phyloP scores from a whole-genome alignment of 2,797 vertebrate genomes.

The Prionace glauca region DNA sequence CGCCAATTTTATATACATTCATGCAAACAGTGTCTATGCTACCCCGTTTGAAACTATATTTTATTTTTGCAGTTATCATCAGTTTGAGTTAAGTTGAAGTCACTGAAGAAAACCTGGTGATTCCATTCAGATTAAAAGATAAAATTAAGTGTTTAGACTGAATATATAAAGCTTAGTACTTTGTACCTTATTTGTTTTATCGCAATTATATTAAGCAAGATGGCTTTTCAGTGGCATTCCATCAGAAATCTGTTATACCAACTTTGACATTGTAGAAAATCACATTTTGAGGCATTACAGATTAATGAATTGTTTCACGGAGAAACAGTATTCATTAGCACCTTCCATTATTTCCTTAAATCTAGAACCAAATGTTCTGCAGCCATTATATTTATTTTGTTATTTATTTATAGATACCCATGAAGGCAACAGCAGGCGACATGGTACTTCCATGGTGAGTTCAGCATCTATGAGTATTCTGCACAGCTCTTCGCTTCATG shows the following conservation, averaged over 20 bases:
- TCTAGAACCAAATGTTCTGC: background rate
- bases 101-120: background rate
- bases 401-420: slow-evolving; percentile 63
- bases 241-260: background rate
- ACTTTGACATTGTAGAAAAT: background rate
- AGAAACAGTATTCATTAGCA: background rate
- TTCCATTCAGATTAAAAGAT: background rate
- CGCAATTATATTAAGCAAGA: background rate
- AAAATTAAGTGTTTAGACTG: no score
- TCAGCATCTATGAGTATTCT: slow-evolving; percentile 61
- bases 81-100: background rate
- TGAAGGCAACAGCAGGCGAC: slow-evolving; percentile 71
- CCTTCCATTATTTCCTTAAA: background rate
- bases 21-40: no score
- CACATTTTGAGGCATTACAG: background rate
- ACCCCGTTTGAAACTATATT: background rate
- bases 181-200: background rate
- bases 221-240: background rate
- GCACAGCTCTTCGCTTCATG: slow-evolving; percentile 63
- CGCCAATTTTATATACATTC: background rate
- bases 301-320: background rate
- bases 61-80: background rate
- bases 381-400: background rate
- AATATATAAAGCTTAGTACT: background rate
- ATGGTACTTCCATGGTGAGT: slow-evolving; percentile 79